These are phyloP conservation scores for Zeus faber DNA, from an alignment of 2,113 vertebrate species.

Conservation along the genomic window DNA sequence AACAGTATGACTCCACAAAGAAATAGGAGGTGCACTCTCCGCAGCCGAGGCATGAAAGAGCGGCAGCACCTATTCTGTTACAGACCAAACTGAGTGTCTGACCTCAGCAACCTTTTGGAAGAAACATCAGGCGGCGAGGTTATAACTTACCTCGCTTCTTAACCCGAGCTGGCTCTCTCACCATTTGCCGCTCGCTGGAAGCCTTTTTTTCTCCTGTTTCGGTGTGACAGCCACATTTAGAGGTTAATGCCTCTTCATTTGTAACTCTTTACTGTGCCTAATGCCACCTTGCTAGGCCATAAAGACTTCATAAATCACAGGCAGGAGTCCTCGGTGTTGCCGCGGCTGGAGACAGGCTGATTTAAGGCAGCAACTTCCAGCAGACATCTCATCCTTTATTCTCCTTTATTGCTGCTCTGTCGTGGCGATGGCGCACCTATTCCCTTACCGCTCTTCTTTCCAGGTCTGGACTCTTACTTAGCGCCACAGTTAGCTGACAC, in stretches of 20 bases:
- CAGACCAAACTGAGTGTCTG: slow-evolving; percentile 21
- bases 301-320: slow-evolving; percentile 55
- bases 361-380: slow-evolving; percentile 53
- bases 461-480: slow-evolving; percentile 64
- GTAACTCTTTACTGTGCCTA: slow-evolving; percentile 45
- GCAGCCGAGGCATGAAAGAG: slow-evolving; percentile 36
- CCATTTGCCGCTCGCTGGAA: neutral
- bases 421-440: slow-evolving; percentile 23
- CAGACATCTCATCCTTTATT: slow-evolving; percentile 57
- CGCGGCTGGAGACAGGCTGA: slow-evolving; percentile 40
- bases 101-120: slow-evolving; percentile 4
- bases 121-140: slow-evolving; percentile 6
- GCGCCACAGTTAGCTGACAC: slow-evolving; percentile 38
- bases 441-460: slow-evolving; percentile 40
- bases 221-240: slow-evolving; percentile 54
- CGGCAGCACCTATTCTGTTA: slow-evolving; percentile 27
- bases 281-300: slow-evolving; percentile 50
- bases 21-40: slow-evolving; percentile 41
- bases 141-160: slow-evolving; percentile 31
- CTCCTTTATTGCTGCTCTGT: slow-evolving; percentile 34
- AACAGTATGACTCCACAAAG: slow-evolving; percentile 28
- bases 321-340: slow-evolving; percentile 21
- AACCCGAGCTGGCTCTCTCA: neutral
- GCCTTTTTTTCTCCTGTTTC: slow-evolving; percentile 17
- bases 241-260: slow-evolving; percentile 64